Conservation (phyloP, 2,113 vertebrate genomes). For the Malurus melanocephalus region DNA sequence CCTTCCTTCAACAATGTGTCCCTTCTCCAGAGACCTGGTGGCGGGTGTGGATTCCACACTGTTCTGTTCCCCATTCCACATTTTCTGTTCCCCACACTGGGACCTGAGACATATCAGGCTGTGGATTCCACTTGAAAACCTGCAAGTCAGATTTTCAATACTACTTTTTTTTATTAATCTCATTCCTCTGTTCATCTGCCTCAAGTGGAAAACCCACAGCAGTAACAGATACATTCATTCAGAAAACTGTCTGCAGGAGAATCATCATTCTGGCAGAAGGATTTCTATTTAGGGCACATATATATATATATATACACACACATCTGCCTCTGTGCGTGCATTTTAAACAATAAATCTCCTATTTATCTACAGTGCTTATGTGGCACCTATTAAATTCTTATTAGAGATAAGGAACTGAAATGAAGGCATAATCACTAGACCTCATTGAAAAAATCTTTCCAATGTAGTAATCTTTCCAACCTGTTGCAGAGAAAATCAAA, state of each 20-base stretch:
- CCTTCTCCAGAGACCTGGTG: neutral
- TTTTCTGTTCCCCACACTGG: neutral
- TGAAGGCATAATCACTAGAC: constrained; percentile 5
- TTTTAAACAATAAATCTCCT: constrained; percentile 24
- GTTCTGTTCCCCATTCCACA: neutral
- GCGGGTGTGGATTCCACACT: neutral
- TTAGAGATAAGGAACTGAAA: constrained; percentile 48
- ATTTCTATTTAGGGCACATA: neutral
- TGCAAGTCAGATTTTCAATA: neutral
- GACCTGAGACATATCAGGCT: neutral
- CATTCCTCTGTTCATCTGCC: neutral
- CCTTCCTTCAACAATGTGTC: neutral
- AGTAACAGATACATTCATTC: constrained; percentile 8
- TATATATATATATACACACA: neutral
- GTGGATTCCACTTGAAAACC: neutral
- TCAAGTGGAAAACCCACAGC: neutral
- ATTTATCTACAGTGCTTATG: constrained; percentile 10
- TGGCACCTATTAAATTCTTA: constrained; percentile 44
- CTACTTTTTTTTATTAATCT: neutral
- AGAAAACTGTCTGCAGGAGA: neutral
- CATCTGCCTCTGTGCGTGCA: neutral
- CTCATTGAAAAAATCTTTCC: constrained; percentile 35
- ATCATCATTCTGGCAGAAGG: neutral
- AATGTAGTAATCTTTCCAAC: constrained; percentile 37
- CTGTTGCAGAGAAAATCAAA: constrained; percentile 51